Conservation (phyloP, 2,797 vertebrate species). For the Ceyx erithaca region DNA sequence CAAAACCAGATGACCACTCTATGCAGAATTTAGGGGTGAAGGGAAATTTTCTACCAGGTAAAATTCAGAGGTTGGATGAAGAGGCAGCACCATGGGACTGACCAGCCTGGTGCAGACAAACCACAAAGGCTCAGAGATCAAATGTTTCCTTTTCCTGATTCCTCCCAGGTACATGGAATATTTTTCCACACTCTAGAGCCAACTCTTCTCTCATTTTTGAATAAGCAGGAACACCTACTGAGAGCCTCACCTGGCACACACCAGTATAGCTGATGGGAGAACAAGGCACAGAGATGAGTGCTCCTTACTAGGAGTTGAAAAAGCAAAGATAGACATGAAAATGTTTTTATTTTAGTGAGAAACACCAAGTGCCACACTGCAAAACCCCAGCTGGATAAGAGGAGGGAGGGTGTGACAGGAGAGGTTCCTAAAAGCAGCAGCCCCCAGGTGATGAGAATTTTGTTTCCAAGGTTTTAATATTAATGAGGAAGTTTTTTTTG, state of each 20-base stretch:
- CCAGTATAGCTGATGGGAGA: not conserved
- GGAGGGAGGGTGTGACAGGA: not conserved
- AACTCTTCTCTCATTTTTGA: not conserved
- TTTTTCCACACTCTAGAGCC: not conserved
- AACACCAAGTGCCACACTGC: not conserved
- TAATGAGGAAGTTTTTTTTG: not conserved
- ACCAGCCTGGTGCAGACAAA: not conserved
- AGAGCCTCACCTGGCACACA: rapidly evolving
- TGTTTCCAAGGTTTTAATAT: not conserved
- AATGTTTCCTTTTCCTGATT: not conserved
- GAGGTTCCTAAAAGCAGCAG: not conserved
- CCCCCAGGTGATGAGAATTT: not conserved
- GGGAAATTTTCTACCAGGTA: not conserved
- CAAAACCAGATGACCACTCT: not conserved
- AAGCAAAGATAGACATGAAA: not conserved
- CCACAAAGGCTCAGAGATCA: not conserved
- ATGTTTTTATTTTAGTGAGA: not conserved
- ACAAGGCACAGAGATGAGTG: rapidly evolving
- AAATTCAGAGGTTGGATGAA: not conserved
- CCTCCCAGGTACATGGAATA: not conserved
- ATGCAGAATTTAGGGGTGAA: not conserved
- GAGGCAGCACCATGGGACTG: not conserved
- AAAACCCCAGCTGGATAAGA: not conserved
- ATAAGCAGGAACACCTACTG: not conserved
- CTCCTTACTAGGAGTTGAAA: not conserved